Evolutionary conservation across 2,113 vertebrate genomes (phyloP), one percentile per base, ranked within the genome.

Genomic region (Pterophyllum scalare): DNA sequence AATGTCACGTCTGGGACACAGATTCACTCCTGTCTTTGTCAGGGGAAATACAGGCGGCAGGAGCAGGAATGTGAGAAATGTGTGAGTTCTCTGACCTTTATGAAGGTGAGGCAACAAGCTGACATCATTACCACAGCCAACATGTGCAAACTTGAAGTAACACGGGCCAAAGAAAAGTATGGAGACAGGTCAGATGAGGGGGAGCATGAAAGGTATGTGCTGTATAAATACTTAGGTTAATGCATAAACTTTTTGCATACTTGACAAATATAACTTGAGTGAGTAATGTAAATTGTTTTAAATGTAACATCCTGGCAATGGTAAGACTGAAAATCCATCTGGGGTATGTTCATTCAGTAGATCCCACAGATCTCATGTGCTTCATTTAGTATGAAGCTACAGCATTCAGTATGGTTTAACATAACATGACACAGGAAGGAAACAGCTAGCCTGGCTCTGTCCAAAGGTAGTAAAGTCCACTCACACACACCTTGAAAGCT

Each of bases 1-100:
- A 93, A 94, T 94, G 85, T 93, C 88, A 86, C 87, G 92, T 94
- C 94, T 94, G 91, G 92, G 87, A 91, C 84, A 59, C 75, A 92
- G 89, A 92, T 93, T 93, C 92, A 91, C 90, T 83, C 90, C 80
- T 11, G 62, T 89, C 88, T 90, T 87, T 84, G 88, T 77, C 58
- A 67, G 74, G 83, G 90, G 87, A 90, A 87, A 87, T 85, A 82
- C 64, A n/a, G 67, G 75, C 65, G 10, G 87, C 75, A 38, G 75
- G 75, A 75, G 43, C 74, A 93, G 64, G 94, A 94, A 94, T 94
- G 91, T 80, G 54, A 94, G 89, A 92, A 94, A 95, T 94, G 90
- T 62, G 49, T 8, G 24, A 77, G 90, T 83, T 85, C 80, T 82
- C 80, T 92, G 93, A 94, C 93, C 92, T 94, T 88, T 78, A 83